Percentiles rank a stretch among this genome's conserved stretches.
Evolutionary conservation across 2,888 invertebrate species (phyloP).

Genomic region (Eustalomyia histrio): DNA sequence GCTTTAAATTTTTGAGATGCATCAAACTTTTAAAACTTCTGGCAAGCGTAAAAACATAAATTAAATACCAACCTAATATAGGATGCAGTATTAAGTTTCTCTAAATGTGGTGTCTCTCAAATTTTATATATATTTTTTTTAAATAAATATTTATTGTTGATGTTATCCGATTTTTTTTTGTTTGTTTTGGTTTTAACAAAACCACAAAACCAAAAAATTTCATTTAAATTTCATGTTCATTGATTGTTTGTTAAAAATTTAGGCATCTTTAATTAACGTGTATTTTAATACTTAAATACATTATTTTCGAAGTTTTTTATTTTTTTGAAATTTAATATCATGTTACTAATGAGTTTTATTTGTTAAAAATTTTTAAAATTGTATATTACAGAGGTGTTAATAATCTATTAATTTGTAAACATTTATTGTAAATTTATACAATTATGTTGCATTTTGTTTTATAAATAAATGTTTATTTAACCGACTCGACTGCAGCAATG

Average conservation of each 20-base stretch:
- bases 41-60: too few relatives aligned
- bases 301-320: neutral
- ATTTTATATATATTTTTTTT: neutral
- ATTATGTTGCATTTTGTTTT: conserved; percentile 12
- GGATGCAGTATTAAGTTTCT: neutral
- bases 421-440: conserved; percentile 12
- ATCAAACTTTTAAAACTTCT: too few relatives aligned
- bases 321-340: neutral
- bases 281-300: neutral
- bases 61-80: too few relatives aligned
- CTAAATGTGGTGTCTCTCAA: neutral
- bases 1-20: too few relatives aligned
- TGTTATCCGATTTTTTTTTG: neutral
- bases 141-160: neutral
- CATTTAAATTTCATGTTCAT: neutral
- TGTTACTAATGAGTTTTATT: neutral
- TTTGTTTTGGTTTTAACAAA: neutral
- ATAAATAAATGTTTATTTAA: neutral
- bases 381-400: conserved; percentile 16
- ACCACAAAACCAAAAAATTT: too few relatives aligned
- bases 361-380: neutral
- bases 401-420: conserved; percentile 43
- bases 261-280: neutral
- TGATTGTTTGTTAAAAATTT: neutral
- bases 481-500: neutral